phyloP scores from a whole-genome alignment of 1,140 invertebrate species.

The Aphelinus certus region DNA sequence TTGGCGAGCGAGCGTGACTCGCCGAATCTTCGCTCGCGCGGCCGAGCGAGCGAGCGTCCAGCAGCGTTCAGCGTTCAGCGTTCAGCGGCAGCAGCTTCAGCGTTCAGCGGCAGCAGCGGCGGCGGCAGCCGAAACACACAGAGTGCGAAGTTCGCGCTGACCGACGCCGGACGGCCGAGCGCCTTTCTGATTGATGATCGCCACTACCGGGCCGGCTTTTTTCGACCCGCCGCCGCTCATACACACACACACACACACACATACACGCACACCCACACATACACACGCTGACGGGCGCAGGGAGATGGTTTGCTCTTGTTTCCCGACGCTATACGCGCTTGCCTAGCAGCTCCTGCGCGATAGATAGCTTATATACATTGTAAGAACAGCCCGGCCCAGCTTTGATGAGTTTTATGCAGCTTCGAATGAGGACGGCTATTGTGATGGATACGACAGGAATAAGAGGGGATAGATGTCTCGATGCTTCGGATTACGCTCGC shows the following conservation, averaged over 20 bases:
- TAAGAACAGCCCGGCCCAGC: too few relatives aligned
- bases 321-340: too few relatives aligned
- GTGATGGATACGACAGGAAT: too few relatives aligned
- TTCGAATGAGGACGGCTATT: too few relatives aligned
- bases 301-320: slow-evolving; percentile 23
- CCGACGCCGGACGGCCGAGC: slow-evolving; percentile 40
- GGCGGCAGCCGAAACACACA: not conserved
- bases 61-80: too few relatives aligned
- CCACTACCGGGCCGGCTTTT: slow-evolving; percentile 18
- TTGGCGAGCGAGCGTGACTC: slow-evolving; percentile 34
- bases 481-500: too few relatives aligned
- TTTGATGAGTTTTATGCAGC: too few relatives aligned
- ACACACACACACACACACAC: not conserved
- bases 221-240: not conserved
- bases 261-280: slow-evolving; percentile 28
- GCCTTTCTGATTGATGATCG: slow-evolving; percentile 44
- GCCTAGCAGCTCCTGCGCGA: too few relatives aligned
- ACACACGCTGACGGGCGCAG: slow-evolving; percentile 45
- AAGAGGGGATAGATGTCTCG: too few relatives aligned
- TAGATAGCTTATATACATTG: too few relatives aligned
- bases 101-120: not conserved
- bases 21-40: slow-evolving; percentile 20
- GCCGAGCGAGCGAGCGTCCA: not conserved
- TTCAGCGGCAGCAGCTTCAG: not conserved
- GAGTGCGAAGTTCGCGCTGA: slow-evolving; percentile 36